A percentile compares a stretch with the other conserved stretches of the same genome.
Evolutionary conservation across 1,140 invertebrate species (phyloP).

Genomic region (Metopolophium dirhodum): DNA sequence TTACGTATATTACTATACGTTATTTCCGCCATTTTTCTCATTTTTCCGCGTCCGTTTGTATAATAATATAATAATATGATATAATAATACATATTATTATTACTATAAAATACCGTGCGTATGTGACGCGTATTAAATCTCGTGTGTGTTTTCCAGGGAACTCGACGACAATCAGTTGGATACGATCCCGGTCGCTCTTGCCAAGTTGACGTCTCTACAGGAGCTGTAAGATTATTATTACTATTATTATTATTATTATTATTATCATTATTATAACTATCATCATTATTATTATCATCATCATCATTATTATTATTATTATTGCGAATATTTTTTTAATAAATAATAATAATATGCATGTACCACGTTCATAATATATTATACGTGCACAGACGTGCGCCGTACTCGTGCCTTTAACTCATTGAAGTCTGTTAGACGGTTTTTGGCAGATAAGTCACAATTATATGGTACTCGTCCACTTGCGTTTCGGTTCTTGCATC

Average conservation of each 20-base stretch:
- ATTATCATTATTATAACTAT: conserved; percentile 59
- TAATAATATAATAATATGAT: background rate
- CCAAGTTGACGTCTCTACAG: conserved; percentile 71
- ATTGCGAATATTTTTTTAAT: background rate
- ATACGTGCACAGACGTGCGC: background rate
- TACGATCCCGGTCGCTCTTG: conserved; percentile 71
- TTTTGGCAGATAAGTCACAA: background rate
- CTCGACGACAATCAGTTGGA: conserved; percentile 77
- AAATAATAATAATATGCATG: background rate
- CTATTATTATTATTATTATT: background rate
- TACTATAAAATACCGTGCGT: background rate
- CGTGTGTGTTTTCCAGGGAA: conserved; percentile 67
- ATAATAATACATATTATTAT: background rate
- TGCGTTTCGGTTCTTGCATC: background rate
- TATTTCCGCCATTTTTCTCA: background rate
- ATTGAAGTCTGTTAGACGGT: background rate
- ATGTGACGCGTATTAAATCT: background rate
- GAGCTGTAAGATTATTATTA: conserved; percentile 72
- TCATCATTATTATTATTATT: background rate
- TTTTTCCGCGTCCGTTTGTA: background rate
- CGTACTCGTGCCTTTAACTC: background rate
- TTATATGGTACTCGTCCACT: background rate
- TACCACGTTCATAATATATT: background rate
- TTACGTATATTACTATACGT: background rate
- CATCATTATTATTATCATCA: background rate